Base-by-base conservation (phyloP, 2,888 invertebrate species). In the Acheta domesticus region DNA sequence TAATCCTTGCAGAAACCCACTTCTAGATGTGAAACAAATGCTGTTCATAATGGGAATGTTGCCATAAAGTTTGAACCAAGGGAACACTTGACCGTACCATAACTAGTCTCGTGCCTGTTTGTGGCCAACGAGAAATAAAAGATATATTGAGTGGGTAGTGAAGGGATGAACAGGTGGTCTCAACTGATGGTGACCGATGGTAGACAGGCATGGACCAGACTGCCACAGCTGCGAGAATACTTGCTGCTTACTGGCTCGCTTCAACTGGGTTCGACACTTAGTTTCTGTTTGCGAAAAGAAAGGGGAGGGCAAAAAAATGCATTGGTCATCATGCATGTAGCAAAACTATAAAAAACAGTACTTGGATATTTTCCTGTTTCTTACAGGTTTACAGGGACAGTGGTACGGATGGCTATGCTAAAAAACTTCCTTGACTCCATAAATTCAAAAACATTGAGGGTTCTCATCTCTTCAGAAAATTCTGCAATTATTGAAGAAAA, bases 211-310 rank as follows among this genome's bases (percentile, higher is more conserved):
- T 23, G 75, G 75, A 19, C 75, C 75, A 75, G 75, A 19, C 36
- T 36, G 36, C 36, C 36, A 36, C 36, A 36, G 36, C 36, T 36
- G 36, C 36, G 36, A 36, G 36, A 36, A 36, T 36, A 36, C 48
- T 11, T 49, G 76, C 49, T 48, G 76, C 23, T 20, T 23, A 14
- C 75, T 75, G 20, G n/a, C 19, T 75, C 76, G 48, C 76, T 48
- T 48, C 76, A 76, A 48, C 48, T 79, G 80, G 80, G 75, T 50
- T 77, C 75, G 77, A 78, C 49, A 50, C 76, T 80, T 80, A 78
- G 77, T 77, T 78, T 77, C 80, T 80, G 80, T 80, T 77, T 78
- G 77, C 36, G 50, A 78, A 75, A 80, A 80, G 49, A 80, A 80
- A 80, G 80, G 50, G 74, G 75, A 49, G 48, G 76, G 49, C 48